Percentiles rank a stretch among this genome's conserved stretches.
Evolutionary conservation across 2,888 invertebrate genomes (phyloP).

Genomic region (Stenchaetothrips biformis): DNA sequence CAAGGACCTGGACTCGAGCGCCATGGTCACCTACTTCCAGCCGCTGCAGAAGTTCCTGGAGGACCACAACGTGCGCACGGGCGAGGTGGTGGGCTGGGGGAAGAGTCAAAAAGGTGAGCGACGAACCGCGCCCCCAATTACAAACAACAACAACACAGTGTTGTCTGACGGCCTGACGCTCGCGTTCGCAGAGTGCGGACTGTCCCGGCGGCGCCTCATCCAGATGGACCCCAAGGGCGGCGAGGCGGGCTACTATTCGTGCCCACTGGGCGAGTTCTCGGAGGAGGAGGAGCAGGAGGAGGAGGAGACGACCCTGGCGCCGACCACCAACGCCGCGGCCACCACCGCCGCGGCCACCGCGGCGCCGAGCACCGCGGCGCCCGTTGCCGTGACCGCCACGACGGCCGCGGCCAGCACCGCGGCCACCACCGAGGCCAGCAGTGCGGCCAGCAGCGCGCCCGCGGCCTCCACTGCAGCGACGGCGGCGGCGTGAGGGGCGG

Average conservation of each 20-base stretch:
- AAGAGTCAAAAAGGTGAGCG: background rate
- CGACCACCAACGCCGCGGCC: background rate
- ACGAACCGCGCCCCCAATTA: background rate
- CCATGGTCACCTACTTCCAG: slow-evolving; percentile 3
- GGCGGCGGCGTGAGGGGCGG: background rate
- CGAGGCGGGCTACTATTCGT: background rate
- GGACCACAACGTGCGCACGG: slow-evolving; percentile 15
- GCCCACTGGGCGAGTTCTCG: slow-evolving; percentile 1
- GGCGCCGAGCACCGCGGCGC: background rate
- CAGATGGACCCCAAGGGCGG: background rate
- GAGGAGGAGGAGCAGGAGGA: slow-evolving; percentile 5
- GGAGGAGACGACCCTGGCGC: background rate
- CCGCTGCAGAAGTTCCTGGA: slow-evolving; percentile 12
- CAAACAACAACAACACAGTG: background rate
- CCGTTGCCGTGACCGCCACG: background rate
- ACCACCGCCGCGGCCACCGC: background rate
- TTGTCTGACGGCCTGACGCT: background rate
- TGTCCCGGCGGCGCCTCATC: background rate
- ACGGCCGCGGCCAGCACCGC: background rate
- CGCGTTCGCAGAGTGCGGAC: background rate
- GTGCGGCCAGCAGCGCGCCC: background rate
- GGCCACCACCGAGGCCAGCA: background rate
- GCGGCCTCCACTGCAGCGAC: background rate
- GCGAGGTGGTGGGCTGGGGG: background rate
- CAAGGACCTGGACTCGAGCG: background rate